These are phyloP conservation scores for Synergus japonicus DNA, from an alignment of 2,888 invertebrate species.

Conservation along the genomic window DNA sequence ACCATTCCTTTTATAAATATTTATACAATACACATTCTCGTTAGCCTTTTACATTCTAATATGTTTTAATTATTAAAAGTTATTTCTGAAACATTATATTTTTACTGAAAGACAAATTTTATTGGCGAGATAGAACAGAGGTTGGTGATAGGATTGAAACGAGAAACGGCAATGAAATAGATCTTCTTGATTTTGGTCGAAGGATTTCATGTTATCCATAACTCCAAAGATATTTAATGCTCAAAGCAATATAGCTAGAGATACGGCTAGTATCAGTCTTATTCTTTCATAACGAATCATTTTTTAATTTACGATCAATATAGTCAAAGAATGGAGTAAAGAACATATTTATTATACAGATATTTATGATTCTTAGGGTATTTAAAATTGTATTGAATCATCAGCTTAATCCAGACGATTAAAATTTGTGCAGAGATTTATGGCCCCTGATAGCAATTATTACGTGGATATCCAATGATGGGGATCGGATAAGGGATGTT, in stretches of 20 bases:
- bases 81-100: not conserved
- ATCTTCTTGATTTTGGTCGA: not conserved
- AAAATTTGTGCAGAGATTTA: not conserved
- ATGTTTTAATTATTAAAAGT: not conserved
- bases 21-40: constrained; percentile 55
- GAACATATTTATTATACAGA: too few species aligned
- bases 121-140: too few species aligned
- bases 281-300: not conserved
- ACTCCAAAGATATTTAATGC: not conserved
- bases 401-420: not conserved
- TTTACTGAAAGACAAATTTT: not conserved
- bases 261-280: not conserved
- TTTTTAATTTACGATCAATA: too few species aligned
- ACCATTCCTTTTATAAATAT: constrained; percentile 62
- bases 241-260: not conserved
- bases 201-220: not conserved
- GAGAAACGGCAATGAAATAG: not conserved
- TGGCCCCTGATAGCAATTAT: not conserved
- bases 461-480: not conserved
- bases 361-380: not conserved
- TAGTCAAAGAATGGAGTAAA: too few species aligned
- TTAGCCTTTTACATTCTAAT: constrained; percentile 21
- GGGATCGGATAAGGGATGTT: not conserved
- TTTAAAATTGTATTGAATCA: not conserved
- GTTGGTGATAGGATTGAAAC: not conserved